These are phyloP conservation scores for Chironomus riparius DNA, from an alignment of 2,888 invertebrate genomes.

Conservation along the genomic window DNA sequence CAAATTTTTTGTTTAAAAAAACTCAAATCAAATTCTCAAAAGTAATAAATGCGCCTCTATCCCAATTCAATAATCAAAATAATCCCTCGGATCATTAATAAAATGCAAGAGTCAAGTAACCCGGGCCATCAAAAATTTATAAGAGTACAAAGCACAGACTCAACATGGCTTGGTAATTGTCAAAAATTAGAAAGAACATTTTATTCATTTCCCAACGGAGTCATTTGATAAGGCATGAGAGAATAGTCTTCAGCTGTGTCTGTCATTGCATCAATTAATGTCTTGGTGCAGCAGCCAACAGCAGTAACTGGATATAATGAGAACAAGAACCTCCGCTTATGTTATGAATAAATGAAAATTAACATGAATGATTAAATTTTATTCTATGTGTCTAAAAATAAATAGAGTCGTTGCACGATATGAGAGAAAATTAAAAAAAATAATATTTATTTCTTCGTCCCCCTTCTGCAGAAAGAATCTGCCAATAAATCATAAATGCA, in stretches of 20 bases:
- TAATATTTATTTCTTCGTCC: background rate
- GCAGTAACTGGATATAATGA: too few species aligned
- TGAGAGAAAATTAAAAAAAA: background rate
- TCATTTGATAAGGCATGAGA: constrained; percentile 15
- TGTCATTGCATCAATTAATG: background rate
- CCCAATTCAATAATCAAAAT: too few species aligned
- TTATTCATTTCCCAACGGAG: constrained; percentile 15
- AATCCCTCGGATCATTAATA: too few species aligned
- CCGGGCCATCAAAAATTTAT: too few species aligned
- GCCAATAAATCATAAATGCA: constrained; percentile 2
- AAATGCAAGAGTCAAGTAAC: too few species aligned
- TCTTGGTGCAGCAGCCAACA: background rate
- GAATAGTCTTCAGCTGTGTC: background rate
- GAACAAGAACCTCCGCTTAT: background rate
- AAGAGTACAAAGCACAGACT: background rate
- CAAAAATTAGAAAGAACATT: constrained; percentile 2
- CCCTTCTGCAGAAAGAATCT: background rate
- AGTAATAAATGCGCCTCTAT: background rate
- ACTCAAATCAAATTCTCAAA: background rate
- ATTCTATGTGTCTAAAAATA: background rate
- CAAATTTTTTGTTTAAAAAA: too few species aligned
- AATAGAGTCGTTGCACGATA: background rate
- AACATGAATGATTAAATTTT: background rate
- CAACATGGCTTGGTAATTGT: constrained; percentile 18
- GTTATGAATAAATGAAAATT: background rate